Base-by-base conservation (phyloP, 2,797 vertebrate species). In the Pitangus sulphuratus region DNA sequence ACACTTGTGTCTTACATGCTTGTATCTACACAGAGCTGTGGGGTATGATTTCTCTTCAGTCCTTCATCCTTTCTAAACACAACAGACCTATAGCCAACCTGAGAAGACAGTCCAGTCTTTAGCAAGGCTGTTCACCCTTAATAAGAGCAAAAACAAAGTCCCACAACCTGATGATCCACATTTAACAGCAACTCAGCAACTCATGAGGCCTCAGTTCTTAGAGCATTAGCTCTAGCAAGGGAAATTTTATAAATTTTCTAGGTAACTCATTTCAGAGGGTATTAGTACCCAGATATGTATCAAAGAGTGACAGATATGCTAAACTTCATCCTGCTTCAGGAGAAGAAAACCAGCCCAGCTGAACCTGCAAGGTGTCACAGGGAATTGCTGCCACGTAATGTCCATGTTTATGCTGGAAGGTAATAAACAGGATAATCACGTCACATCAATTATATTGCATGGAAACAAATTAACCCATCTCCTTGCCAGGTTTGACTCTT, bases 401-500 rank as follows among this genome's bases (percentile, higher is more conserved):
- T 13, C 37, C 3, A 0, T 89, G 82, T 87, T 93, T 89, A 80
- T 44, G 53, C 53, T 57, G 48, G 45, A 80, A 95, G 76, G 60
- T 31, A 77, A 54, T 77, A 95, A 95, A 91, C 87, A 96, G 31
- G 72, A 71, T 91, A 75, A 87, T 85, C 48, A 20, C 30, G 8
- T 44, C 68, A 60, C 0, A 0, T 35, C 75, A 80, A 21, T 91
- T 93, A 58, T 6, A 64, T 53, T 48, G 22, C 64, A 53, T 4
- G 30, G 60, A 62, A 87, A 80, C 64, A 60, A 89, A 56, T 48
- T 42, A 70, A 85, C 60, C 9, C 3, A 69, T n/a, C 72, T 90
- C 42, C 17, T 44, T 90, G 25, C 8, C 35, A 66, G 33, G 25
- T 35, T 6, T 66, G 64, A 48, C 24, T 56, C 28, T 35, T 56